A percentile compares a stretch with the other conserved stretches of the same genome.
These are phyloP conservation scores for Ischnura elegans DNA, from an alignment of 2,888 invertebrate species.

Conservation along the genomic window DNA sequence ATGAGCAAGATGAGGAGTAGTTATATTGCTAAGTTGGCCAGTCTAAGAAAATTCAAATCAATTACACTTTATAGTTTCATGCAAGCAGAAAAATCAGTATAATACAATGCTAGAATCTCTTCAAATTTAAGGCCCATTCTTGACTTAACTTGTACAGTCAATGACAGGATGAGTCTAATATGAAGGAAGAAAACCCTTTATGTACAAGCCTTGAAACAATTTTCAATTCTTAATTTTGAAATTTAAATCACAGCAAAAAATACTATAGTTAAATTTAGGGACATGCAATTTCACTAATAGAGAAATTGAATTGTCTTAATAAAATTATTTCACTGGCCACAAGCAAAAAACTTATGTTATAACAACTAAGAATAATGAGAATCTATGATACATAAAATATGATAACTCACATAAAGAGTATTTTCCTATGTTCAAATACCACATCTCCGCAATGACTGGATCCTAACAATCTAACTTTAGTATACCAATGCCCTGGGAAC, in stretches of 20 bases:
- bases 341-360: conserved; percentile 54
- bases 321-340: conserved; percentile 37
- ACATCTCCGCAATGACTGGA: conserved; percentile 46
- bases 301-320: conserved; percentile 60
- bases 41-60: conserved; percentile 37
- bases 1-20: conserved; percentile 13
- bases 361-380: conserved; percentile 42
- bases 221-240: background rate
- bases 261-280: conserved; percentile 50
- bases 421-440: conserved; percentile 56
- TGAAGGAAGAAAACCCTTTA: conserved; percentile 65
- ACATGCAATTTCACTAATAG: conserved; percentile 64
- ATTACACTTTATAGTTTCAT: conserved; percentile 36
- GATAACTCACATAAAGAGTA: conserved; percentile 60
- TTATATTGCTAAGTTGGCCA: background rate
- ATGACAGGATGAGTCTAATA: conserved; percentile 49
- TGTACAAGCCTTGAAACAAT: conserved; percentile 53
- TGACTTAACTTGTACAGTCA: background rate
- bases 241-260: background rate
- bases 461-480: conserved; percentile 58
- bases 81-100: conserved; percentile 47
- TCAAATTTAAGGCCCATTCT: conserved; percentile 30
- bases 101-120: conserved; percentile 49
- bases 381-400: conserved; percentile 32
- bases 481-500: conserved; percentile 72